Evolutionary conservation across 2,797 vertebrate genomes (phyloP).

Genomic region (Cetoscarus ocellatus): DNA sequence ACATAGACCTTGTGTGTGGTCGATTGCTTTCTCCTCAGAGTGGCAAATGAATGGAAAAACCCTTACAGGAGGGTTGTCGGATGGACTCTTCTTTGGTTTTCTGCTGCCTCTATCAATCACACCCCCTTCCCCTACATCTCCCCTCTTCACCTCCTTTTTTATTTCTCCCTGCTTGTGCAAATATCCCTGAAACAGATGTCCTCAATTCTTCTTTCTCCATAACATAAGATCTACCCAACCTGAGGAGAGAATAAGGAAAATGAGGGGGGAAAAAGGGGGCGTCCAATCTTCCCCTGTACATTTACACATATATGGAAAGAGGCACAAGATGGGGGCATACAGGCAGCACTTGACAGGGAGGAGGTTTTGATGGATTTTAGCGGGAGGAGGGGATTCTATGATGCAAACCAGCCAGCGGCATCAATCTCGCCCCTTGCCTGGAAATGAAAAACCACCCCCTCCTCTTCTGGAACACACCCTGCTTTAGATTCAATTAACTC

Average conservation of each 20-base stretch:
- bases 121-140: constrained; percentile 17
- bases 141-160: constrained; percentile 2
- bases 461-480: constrained; percentile 62
- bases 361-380: constrained; percentile 48
- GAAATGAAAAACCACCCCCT: constrained; percentile 30
- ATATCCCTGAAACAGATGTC: constrained; percentile 68
- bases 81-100: constrained; percentile 47
- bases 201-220: constrained; percentile 63
- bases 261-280: constrained; percentile 10
- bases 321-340: constrained; percentile 3
- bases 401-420: constrained; percentile 62
- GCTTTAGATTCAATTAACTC: constrained; percentile 44
- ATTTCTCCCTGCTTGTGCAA: constrained; percentile 36
- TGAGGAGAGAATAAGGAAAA: constrained; percentile 11
- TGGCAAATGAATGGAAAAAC: constrained; percentile 37
- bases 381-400: constrained; percentile 72
- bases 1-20: constrained; percentile 57
- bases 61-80: constrained; percentile 42
- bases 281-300: constrained; percentile 34
- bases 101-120: constrained; percentile 2
- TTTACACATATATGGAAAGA: constrained; percentile 23
- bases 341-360: constrained; percentile 31
- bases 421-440: constrained; percentile 57
- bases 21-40: constrained; percentile 36
- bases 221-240: constrained; percentile 58